Base-by-base conservation (phyloP, 2,888 invertebrate species). In the Harpalus rubripes region DNA sequence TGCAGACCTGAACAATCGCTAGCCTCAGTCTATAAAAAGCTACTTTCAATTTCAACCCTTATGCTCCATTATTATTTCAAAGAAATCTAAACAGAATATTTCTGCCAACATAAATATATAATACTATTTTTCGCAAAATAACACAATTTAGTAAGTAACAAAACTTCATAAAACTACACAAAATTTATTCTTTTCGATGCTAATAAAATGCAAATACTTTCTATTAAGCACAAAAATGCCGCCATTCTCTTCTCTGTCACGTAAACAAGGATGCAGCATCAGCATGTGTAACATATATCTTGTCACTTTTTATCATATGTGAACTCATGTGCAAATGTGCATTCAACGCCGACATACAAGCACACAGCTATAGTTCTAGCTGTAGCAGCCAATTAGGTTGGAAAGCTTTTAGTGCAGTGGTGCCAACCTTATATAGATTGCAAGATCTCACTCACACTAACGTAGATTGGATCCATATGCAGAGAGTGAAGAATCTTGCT, bases 261-360 rank as follows among this genome's bases (percentile, higher is more conserved):
- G 59, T 59, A 59, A 59, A 59, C 59, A 59, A 18, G 59, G 16
- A 10, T 63, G 63, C 26, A 18, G 22, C 18, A 12, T 22, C 63
- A 18, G 22, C 18, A 12, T 22, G 18, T 22, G 26, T 18, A 63
- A 22, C 63, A 63, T 18, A 63, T 22, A 63, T 63, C 18, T 22
- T 63, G 63, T 22, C 63, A 63, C 7, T 18, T 63, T 63, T 63
- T 63, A 63, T 22, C 63, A 63, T 26, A 15, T 22, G 16, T 22
- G 63, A 63, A 26, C 63, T 8, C 63, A 63, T 63, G 59, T 26
- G 63, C 63, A 63, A 63, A 63, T 63, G 63, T 12, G 63, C 59
- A 61, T 15, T 63, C 63, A 52, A 10, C 44, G 4, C 18, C 16
- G 59, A 59, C 59, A 16, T 18, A 56, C n/a, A 56, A n/a, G 56